These are phyloP conservation scores for Hydropotes inermis DNA, from an alignment of 2,113 vertebrate species.

Conservation along the genomic window DNA sequence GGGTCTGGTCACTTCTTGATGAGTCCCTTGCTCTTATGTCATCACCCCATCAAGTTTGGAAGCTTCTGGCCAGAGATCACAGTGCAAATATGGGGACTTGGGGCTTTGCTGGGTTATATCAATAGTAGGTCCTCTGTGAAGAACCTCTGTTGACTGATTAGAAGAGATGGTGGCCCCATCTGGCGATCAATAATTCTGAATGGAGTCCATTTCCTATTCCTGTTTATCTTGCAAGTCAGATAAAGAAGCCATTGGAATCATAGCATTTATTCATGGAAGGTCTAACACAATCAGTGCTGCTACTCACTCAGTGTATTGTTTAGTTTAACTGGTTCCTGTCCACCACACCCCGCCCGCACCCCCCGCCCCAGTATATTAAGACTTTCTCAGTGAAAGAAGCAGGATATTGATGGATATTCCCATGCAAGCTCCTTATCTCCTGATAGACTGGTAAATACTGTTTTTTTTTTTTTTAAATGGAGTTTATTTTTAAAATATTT, in stretches of 20 bases:
- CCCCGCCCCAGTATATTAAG: background rate
- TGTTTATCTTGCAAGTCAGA: background rate
- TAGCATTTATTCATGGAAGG: background rate
- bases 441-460: background rate
- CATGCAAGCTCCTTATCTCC: background rate
- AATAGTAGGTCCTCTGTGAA: background rate
- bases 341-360: rapidly evolving
- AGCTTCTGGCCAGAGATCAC: background rate
- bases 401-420: background rate
- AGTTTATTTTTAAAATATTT: background rate
- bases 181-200: background rate
- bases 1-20: background rate
- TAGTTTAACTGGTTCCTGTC: background rate
- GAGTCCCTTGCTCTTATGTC: background rate
- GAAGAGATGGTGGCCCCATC: background rate
- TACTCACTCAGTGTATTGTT: background rate
- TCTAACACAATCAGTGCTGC: background rate
- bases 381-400: background rate
- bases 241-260: background rate
- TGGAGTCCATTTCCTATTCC: background rate
- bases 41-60: background rate
- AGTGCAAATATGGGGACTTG: background rate
- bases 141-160: background rate
- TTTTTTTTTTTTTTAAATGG: background rate
- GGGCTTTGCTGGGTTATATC: background rate